These are phyloP conservation scores for Saguinus midas DNA, from an alignment of 2,113 vertebrate genomes.

Conservation along the genomic window DNA sequence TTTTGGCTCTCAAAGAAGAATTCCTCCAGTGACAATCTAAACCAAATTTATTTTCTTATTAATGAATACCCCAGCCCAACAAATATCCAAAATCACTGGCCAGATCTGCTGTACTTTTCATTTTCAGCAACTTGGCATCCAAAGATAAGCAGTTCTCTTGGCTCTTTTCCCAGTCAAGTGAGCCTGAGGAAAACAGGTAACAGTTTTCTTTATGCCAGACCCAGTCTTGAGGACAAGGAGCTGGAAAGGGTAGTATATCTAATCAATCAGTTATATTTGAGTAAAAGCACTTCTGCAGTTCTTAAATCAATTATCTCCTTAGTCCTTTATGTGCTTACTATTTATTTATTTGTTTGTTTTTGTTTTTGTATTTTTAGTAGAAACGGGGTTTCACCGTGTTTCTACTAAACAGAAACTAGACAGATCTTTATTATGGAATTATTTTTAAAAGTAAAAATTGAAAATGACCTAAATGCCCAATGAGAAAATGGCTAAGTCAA, in stretches of 20 bases:
- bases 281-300: neutral
- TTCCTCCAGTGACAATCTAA: neutral
- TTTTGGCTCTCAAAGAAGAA: neutral
- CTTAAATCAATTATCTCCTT: neutral
- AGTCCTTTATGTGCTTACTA: neutral
- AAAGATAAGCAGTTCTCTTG: conserved; percentile 64
- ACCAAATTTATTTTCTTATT: neutral
- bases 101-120: conserved; percentile 73
- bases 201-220: conserved; percentile 75
- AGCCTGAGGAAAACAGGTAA: conserved; percentile 67
- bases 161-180: conserved; percentile 75
- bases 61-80: neutral
- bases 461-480: neutral
- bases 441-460: conserved; percentile 13
- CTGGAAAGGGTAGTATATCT: neutral
- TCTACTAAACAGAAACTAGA: neutral
- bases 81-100: conserved; percentile 58
- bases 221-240: conserved; percentile 79
- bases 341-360: neutral
- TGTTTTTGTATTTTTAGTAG: too few species aligned
- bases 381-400: too few species aligned
- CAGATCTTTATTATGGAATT: neutral
- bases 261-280: neutral
- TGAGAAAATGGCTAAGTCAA: neutral
- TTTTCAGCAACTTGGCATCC: conserved; percentile 75